Percentiles rank a stretch among this genome's conserved stretches.
Conservation (phyloP, 2,888 invertebrate species). For the Xylophagus ater region DNA sequence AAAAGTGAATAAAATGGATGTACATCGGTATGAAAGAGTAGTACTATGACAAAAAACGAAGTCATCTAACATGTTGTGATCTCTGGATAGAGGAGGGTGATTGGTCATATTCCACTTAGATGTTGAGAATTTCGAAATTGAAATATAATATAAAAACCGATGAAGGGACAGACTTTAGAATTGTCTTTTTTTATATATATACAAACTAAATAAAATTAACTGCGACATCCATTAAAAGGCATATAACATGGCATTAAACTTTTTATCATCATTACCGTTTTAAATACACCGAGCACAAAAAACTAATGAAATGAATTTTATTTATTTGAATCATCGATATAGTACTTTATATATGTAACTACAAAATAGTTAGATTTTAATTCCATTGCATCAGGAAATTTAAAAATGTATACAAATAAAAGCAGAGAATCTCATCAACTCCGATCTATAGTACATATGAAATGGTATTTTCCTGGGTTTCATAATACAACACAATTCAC, state of each 20-base stretch:
- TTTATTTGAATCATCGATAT: not conserved
- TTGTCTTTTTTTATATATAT: too few relatives aligned
- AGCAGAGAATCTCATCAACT: conserved; percentile 1
- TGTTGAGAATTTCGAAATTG: not conserved
- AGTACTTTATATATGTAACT: not conserved
- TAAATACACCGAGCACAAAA: too few relatives aligned
- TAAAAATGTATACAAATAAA: not conserved
- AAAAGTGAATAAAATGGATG: not conserved
- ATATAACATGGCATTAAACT: conserved; percentile 4
- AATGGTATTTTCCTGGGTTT: conserved; percentile 11
- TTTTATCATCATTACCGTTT: too few relatives aligned
- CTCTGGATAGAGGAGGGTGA: conserved; percentile 1
- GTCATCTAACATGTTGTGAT: not conserved
- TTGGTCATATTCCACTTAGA: not conserved
- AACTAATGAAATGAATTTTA: too few relatives aligned
- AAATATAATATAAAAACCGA: conserved; percentile 1
- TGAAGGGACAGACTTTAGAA: not conserved
- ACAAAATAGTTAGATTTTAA: not conserved
- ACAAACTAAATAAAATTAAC: conserved; percentile 6
- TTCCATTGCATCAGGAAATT: not conserved
- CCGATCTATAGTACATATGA: not conserved
- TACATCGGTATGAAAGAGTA: not conserved
- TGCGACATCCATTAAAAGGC: conserved; percentile 7
- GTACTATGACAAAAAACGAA: too few relatives aligned
- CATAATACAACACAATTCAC: conserved; percentile 11